Evolutionary conservation across 2,797 vertebrate species (phyloP), one percentile per base, ranked within the genome.

Genomic region (Hafferia zeledoni): DNA sequence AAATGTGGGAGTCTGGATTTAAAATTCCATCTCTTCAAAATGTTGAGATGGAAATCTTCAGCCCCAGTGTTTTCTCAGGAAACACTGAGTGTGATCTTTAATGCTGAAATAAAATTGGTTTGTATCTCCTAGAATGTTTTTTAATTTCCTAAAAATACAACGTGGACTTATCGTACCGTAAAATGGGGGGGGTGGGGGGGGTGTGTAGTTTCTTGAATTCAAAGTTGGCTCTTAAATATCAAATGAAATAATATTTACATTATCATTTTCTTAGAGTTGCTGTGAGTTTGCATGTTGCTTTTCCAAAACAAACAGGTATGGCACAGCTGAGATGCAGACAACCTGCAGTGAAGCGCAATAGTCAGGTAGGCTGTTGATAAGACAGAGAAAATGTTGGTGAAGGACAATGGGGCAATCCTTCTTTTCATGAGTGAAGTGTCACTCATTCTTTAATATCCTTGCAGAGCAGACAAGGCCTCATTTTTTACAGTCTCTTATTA

Each of bases 401-500:
- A 96, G 94, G 92, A 93, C 85, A 95, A 76, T 17, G 63, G 59
- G 70, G 44, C 79, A 89, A 83, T 94, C 74, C 70, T 91, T 84
- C 74, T 95, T 86, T 81, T 90, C 63, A 74, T 67, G 63, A 75
- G 44, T 79, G 72, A 86, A 92, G 10, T 72, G 87, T 91, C 92
- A 88, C 31, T 95, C 79, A 75, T 83, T 88, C 70, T 79, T 91
- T 91, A 86, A 79, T 30, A 63, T 70, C 89, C 87, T 94, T 91
- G 80, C 59, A 82, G 74, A 86, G 56, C 70, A 90, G 89, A 84
- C 77, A 90, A 94, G 89, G 69, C 87, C 74, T 84, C 76, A 59
- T 94, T 97, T 96, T 91, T 95, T 69, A 93, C 82, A 79, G 28
- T 82, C 37, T 65, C 1, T 5, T 85, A 95, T 96, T 96, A 96